Percentiles rank a stretch among this genome's conserved stretches.
phyloP scores from a whole-genome alignment of 2,888 invertebrate species.

The Ichneumoninae sp. region DNA sequence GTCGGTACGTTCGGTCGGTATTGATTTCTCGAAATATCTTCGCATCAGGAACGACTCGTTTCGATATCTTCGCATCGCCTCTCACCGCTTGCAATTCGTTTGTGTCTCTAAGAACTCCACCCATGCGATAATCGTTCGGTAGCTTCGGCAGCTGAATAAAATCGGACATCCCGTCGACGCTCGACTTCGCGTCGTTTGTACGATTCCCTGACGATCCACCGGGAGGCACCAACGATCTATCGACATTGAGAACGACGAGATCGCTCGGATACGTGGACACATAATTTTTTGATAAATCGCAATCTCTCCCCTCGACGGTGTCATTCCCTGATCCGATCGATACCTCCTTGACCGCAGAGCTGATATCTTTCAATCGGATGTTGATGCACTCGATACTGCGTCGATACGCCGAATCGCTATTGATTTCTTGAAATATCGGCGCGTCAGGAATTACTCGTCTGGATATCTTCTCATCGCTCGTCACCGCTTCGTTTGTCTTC shows the following conservation, averaged over 20 bases:
- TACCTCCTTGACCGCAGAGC: slow-evolving; percentile 29
- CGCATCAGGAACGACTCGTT: background rate
- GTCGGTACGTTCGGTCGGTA: background rate
- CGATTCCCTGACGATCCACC: background rate
- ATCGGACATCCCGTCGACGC: slow-evolving; percentile 26
- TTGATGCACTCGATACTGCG: slow-evolving; percentile 35
- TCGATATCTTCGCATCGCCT: background rate
- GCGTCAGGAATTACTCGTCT: background rate
- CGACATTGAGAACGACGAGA: slow-evolving; percentile 24
- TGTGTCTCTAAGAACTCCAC: background rate
- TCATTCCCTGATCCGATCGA: background rate
- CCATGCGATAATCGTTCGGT: background rate
- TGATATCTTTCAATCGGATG: slow-evolving; percentile 31
- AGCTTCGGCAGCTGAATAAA: slow-evolving; percentile 17
- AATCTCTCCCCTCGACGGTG: background rate
- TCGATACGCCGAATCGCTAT: background rate
- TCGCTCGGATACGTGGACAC: slow-evolving; percentile 52
- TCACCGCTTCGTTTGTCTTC: background rate
- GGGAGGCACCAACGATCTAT: background rate
- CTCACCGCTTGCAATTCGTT: background rate
- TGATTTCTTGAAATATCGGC: background rate
- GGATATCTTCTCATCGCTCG: background rate
- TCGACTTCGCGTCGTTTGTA: background rate
- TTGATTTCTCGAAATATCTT: slow-evolving; percentile 4
- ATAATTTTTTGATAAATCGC: slow-evolving; percentile 22